phyloP scores from a whole-genome alignment of 2,113 vertebrate species.

The Chaetodon trifascialis region DNA sequence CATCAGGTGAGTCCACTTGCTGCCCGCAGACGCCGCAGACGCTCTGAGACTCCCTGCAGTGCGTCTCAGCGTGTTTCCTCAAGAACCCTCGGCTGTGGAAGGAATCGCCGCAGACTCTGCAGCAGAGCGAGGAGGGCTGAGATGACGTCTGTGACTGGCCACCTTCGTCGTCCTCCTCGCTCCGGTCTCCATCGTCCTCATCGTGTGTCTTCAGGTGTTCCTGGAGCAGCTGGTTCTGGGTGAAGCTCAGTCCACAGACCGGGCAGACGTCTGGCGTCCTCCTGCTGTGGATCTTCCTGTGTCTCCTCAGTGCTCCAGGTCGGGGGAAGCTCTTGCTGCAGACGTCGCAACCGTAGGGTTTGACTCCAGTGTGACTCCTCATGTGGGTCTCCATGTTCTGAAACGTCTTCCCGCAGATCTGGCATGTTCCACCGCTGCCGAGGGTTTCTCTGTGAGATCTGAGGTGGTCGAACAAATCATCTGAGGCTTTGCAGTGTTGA shows the following conservation, averaged over 20 bases:
- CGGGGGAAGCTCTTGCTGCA: slow-evolving; percentile 64
- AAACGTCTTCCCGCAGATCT: slow-evolving; percentile 50
- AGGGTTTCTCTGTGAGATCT: slow-evolving; percentile 37
- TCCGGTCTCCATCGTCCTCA: not conserved
- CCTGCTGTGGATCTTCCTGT: slow-evolving; percentile 64
- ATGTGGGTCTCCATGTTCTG: slow-evolving; percentile 67
- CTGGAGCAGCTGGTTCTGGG: slow-evolving; percentile 9
- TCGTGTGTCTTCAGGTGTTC: slow-evolving; percentile 41
- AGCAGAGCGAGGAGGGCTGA: not conserved
- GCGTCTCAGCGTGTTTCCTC: slow-evolving; percentile 60
- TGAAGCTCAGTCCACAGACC: slow-evolving; percentile 17
- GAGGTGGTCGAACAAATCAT: slow-evolving; percentile 28
- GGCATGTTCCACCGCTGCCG: not conserved
- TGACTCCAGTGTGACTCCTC: slow-evolving; percentile 66
- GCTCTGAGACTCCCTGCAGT: slow-evolving; percentile 33
- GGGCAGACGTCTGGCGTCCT: not conserved
- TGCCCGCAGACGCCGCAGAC: slow-evolving; percentile 57
- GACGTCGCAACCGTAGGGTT: slow-evolving; percentile 47
- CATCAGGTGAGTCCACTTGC: slow-evolving; percentile 27
- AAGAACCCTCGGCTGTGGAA: slow-evolving; percentile 62
- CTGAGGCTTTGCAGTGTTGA: not conserved
- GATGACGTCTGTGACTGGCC: not conserved
- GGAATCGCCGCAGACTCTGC: slow-evolving; percentile 54
- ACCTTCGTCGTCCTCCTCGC: not conserved
- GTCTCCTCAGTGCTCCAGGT: slow-evolving; percentile 46